phyloP scores from a whole-genome alignment of 2,113 vertebrate species.

The Alosa alosa region DNA sequence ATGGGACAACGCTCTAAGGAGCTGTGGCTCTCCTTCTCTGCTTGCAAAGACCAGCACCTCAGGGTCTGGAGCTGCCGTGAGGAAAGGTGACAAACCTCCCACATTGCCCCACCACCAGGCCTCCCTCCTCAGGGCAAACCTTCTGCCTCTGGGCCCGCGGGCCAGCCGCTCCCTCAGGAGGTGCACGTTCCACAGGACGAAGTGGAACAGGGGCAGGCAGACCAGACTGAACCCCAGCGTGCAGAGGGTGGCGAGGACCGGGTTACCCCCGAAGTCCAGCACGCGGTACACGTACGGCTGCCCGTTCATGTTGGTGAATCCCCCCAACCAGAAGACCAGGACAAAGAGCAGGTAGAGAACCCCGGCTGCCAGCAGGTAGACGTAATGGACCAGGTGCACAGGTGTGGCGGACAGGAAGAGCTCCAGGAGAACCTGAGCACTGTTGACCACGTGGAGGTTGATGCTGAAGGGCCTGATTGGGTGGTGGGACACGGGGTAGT shows the following conservation, averaged over 20 bases:
- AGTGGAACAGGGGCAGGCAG: constrained; percentile 32
- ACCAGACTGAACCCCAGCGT: constrained; percentile 30
- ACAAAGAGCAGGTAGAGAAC: constrained; percentile 29
- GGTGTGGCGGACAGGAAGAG: constrained; percentile 39
- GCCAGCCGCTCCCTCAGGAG: constrained; percentile 34
- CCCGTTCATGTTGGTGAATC: constrained; percentile 25
- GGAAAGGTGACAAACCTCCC: background rate
- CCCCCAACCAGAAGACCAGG: constrained; percentile 37
- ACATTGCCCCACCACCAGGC: constrained; percentile 29
- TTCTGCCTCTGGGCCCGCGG: background rate
- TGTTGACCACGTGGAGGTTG: constrained; percentile 42
- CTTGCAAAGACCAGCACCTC: background rate
- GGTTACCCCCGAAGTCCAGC: constrained; percentile 35
- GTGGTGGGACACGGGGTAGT: constrained; percentile 15
- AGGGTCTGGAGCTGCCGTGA: background rate
- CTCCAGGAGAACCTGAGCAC: constrained; percentile 37
- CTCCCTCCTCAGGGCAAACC: constrained; percentile 14
- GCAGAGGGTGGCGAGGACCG: constrained; percentile 16
- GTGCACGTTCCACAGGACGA: constrained; percentile 39
- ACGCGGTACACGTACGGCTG: constrained; percentile 38
- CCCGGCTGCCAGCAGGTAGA: constrained; percentile 22
- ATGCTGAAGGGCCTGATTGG: constrained; percentile 22
- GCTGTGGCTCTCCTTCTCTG: background rate
- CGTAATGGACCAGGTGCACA: constrained; percentile 38
- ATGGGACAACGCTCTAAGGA: background rate